phyloP scores from a whole-genome alignment of 2,113 vertebrate species.

The Chaetodon trifascialis region DNA sequence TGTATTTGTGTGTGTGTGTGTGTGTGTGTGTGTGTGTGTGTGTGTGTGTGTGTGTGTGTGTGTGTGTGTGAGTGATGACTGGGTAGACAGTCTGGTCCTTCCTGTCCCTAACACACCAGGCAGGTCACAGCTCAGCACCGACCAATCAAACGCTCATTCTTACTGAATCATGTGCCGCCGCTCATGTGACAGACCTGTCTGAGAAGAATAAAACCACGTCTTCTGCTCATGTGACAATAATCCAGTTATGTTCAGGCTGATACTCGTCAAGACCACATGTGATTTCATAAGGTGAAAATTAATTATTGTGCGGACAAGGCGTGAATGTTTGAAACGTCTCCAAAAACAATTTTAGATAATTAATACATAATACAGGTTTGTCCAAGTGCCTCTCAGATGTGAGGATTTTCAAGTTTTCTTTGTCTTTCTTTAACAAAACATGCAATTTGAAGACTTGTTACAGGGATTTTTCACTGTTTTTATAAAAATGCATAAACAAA shows the following conservation, averaged over 20 bases:
- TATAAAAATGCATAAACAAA: not conserved
- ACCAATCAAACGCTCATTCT: constrained; percentile 26
- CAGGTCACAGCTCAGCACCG: constrained; percentile 11
- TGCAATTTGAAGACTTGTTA: no score
- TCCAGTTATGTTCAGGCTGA: no score
- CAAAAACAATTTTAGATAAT: no score
- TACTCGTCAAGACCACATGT: not conserved
- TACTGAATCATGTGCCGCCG: constrained; percentile 23
- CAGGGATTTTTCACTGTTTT: not conserved
- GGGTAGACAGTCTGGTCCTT: constrained; percentile 71
- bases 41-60: constrained; percentile 27
- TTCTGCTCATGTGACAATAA: not conserved
- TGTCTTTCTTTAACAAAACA: no score
- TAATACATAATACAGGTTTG: no score
- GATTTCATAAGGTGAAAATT: no score
- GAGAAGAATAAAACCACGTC: constrained; percentile 16
- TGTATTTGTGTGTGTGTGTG: not conserved
- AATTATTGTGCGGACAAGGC: no score
- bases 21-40: not conserved
- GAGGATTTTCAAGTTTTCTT: no score
- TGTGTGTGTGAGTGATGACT: not conserved
- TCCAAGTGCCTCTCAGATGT: no score
- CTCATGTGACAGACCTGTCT: constrained; percentile 26
- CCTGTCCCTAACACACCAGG: constrained; percentile 63
- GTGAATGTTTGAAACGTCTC: no score